Conservation (phyloP, 2,113 vertebrate species). For the Pundamilia nyererei region DNA sequence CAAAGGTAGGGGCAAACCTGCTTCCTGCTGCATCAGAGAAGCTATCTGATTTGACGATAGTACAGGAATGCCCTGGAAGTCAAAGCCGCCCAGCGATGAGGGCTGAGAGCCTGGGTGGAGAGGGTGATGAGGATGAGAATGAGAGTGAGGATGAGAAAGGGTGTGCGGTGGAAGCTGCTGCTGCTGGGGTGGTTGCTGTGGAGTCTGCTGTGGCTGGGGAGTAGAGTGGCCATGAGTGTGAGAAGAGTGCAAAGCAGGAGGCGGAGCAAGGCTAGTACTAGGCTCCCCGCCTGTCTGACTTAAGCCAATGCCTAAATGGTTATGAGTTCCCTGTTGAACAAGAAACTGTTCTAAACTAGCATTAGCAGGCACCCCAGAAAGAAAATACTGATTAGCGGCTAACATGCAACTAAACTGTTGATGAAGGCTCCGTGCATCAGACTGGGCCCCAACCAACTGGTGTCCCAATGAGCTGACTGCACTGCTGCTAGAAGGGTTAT, state of each 20-base stretch:
- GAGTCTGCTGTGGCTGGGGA: slow-evolving; percentile 60
- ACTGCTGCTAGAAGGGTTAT: slow-evolving; percentile 74
- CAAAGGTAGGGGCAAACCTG: slow-evolving; percentile 73
- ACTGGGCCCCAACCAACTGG: slow-evolving; percentile 74
- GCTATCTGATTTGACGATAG: slow-evolving; percentile 79
- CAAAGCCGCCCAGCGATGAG: slow-evolving; percentile 72
- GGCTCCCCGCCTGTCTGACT: slow-evolving; percentile 68
- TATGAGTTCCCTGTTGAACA: slow-evolving; percentile 77
- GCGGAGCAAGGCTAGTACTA: slow-evolving; percentile 69
- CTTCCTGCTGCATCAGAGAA: slow-evolving; percentile 77
- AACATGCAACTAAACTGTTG: slow-evolving; percentile 82
- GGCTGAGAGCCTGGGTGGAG: slow-evolving; percentile 72
- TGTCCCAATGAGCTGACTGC: slow-evolving; percentile 75
- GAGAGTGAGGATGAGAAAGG: slow-evolving; percentile 70
- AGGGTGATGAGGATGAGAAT: slow-evolving; percentile 73
- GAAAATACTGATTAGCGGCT: slow-evolving; percentile 80
- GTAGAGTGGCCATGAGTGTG: slow-evolving; percentile 70
- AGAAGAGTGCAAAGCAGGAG: slow-evolving; percentile 75
- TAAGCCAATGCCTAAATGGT: slow-evolving; percentile 75
- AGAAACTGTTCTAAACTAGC: slow-evolving; percentile 79
- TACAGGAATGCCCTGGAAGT: slow-evolving; percentile 79
- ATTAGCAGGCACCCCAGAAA: slow-evolving; percentile 76
- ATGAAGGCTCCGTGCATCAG: slow-evolving; percentile 78
- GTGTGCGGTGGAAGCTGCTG: slow-evolving; percentile 74
- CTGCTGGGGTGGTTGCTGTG: slow-evolving; percentile 68